Percentiles rank a stretch among this genome's conserved stretches.
phyloP scores from a whole-genome alignment of 2,888 invertebrate species.

The Macroteleia sp. region DNA sequence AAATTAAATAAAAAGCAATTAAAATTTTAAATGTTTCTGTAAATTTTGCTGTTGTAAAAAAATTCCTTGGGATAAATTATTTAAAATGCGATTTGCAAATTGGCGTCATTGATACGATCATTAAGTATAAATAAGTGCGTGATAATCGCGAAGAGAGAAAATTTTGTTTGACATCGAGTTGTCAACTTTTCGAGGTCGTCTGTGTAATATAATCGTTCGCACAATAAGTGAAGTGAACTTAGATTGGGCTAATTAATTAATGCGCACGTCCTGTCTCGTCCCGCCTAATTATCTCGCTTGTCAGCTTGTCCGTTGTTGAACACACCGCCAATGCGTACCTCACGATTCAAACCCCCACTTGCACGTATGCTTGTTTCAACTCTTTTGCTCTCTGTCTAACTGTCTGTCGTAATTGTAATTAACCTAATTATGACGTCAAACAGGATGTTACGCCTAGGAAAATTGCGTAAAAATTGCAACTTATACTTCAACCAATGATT shows the following conservation, averaged over 20 bases:
- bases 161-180: slow-evolving; percentile 32
- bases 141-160: slow-evolving; percentile 3
- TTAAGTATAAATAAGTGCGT: not conserved
- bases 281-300: slow-evolving; percentile 83
- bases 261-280: slow-evolving; percentile 83
- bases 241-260: slow-evolving; percentile 84
- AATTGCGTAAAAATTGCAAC: slow-evolving; percentile 66
- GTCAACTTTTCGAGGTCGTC: slow-evolving; percentile 74
- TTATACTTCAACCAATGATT: slow-evolving; percentile 43
- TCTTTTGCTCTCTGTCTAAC: slow-evolving; percentile 54
- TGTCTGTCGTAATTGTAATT: slow-evolving; percentile 81
- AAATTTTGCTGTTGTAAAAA: too few relatives aligned
- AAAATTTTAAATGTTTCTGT: too few relatives aligned
- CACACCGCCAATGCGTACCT: slow-evolving; percentile 73
- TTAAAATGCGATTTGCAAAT: too few relatives aligned
- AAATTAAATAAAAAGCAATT: too few relatives aligned
- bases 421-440: slow-evolving; percentile 82
- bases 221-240: slow-evolving; percentile 80
- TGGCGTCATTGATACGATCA: too few relatives aligned
- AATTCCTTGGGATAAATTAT: too few relatives aligned
- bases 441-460: slow-evolving; percentile 83
- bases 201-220: slow-evolving; percentile 71
- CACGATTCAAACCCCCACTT: slow-evolving; percentile 57
- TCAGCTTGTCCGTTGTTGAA: slow-evolving; percentile 76
- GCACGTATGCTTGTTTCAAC: slow-evolving; percentile 57